phyloP scores from a whole-genome alignment of 2,113 vertebrate genomes.

The Fukomys damarensis region DNA sequence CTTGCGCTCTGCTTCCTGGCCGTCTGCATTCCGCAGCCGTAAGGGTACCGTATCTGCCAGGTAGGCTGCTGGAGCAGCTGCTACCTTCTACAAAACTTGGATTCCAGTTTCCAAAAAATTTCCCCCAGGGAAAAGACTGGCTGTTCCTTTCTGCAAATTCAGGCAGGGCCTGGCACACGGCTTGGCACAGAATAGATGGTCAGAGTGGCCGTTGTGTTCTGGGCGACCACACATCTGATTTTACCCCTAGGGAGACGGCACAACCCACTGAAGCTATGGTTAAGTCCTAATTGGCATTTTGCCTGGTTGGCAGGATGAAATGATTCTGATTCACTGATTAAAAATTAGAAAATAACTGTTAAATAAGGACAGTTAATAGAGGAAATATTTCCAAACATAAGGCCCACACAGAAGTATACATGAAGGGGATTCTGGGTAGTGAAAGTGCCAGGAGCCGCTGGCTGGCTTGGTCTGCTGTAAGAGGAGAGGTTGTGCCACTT shows the following conservation, averaged over 20 bases:
- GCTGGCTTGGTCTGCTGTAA: not conserved
- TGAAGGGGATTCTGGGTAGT: not conserved
- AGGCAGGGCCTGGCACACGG: not conserved
- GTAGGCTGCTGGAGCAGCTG: not conserved
- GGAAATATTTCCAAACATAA: not conserved
- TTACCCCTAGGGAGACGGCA: not conserved
- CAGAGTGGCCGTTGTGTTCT: not conserved
- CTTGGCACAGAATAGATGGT: not conserved
- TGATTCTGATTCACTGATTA: not conserved
- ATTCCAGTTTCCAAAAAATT: not conserved
- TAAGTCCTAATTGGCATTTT: not conserved
- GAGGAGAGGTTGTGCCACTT: not conserved
- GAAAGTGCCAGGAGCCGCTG: not conserved
- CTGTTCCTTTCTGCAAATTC: not conserved
- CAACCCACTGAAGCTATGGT: not conserved
- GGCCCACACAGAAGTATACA: not conserved
- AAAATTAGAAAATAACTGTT: conserved; percentile 26
- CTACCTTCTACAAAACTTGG: not conserved
- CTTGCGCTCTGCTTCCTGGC: not conserved
- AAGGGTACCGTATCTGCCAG: not conserved
- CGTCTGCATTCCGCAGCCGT: not conserved
- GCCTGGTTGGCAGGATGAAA: not conserved
- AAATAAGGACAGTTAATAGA: not conserved
- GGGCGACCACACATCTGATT: not conserved
- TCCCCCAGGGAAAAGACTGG: not conserved